A percentile compares a stretch with the other conserved stretches of the same genome.
phyloP scores from a whole-genome alignment of 1,140 invertebrate genomes.

The Patella vulgata region DNA sequence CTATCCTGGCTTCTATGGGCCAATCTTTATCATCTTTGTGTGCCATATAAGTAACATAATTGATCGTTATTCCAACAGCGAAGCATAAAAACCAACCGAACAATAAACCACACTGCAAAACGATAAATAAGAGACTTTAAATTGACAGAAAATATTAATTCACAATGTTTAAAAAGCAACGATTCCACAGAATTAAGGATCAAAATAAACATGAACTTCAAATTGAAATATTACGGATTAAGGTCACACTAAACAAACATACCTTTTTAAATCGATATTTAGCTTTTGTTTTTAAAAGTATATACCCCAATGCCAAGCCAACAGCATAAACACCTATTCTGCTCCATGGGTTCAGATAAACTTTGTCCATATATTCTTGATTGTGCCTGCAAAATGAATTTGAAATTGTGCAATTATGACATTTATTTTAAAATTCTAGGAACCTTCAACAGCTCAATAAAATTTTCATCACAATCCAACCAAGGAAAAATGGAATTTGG shows the following conservation, averaged over 20 bases:
- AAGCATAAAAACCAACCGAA: constrained; percentile 3
- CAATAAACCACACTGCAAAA: background rate
- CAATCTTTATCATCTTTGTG: constrained; percentile 16
- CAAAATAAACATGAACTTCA: too few relatives aligned
- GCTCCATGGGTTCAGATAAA: constrained; percentile 6
- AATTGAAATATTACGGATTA: background rate
- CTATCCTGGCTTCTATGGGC: background rate
- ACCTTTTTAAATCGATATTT: constrained; percentile 11
- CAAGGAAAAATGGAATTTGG: too few relatives aligned
- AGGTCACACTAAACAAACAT: background rate
- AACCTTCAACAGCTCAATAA: too few relatives aligned
- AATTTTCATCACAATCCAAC: too few relatives aligned
- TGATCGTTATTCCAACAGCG: constrained; percentile 6
- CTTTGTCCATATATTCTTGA: constrained; percentile 4
- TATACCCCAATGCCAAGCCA: constrained; percentile 5
- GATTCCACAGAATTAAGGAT: too few relatives aligned
- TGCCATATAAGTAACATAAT: constrained; percentile 16
- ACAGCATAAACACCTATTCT: constrained; percentile 9
- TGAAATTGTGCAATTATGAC: too few relatives aligned
- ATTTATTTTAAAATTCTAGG: too few relatives aligned
- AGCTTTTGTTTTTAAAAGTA: constrained; percentile 1
- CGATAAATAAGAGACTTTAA: too few relatives aligned
- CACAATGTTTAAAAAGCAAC: too few relatives aligned
- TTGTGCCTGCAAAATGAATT: background rate
- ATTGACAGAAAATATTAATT: too few relatives aligned